Conservation (phyloP, 2,888 invertebrate species). For the Oxytorus armatus region DNA sequence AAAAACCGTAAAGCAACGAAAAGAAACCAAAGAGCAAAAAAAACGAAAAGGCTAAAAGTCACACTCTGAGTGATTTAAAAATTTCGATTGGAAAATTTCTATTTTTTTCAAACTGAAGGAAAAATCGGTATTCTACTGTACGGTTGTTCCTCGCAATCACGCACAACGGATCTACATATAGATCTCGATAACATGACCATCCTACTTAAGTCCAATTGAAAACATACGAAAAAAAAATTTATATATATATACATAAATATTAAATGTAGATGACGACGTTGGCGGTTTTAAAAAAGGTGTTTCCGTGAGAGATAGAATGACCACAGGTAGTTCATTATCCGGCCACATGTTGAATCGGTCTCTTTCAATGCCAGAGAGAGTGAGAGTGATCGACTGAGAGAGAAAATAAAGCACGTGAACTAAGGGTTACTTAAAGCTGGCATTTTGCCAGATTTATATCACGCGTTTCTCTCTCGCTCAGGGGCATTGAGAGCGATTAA, state of each 20-base stretch:
- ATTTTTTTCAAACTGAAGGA: not conserved
- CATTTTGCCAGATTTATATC: conserved; percentile 20
- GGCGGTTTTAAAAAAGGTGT: conserved; percentile 52
- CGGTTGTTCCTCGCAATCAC: conserved; percentile 49
- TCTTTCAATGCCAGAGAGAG: conserved; percentile 46
- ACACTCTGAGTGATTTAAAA: no score
- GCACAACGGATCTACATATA: conserved; percentile 57
- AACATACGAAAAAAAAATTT: conserved; percentile 44
- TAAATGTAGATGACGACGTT: conserved; percentile 20
- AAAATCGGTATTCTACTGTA: conserved; percentile 47
- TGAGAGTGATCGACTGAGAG: not conserved
- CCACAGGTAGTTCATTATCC: conserved; percentile 56
- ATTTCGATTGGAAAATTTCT: conserved; percentile 2
- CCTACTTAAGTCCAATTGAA: conserved; percentile 69
- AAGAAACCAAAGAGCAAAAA: not conserved
- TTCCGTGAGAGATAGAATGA: conserved; percentile 41
- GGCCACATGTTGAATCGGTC: conserved; percentile 44
- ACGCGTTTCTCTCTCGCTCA: conserved; percentile 1
- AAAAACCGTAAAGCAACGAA: no score
- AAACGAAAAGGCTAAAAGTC: not conserved
- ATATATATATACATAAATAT: conserved; percentile 17
- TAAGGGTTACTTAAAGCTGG: conserved; percentile 25
- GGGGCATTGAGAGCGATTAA: conserved; percentile 7
- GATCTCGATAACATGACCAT: conserved; percentile 65
- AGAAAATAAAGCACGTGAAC: conserved; percentile 26